phyloP scores from a whole-genome alignment of 1,140 invertebrate genomes.

The Aphelinus atriplicis region DNA sequence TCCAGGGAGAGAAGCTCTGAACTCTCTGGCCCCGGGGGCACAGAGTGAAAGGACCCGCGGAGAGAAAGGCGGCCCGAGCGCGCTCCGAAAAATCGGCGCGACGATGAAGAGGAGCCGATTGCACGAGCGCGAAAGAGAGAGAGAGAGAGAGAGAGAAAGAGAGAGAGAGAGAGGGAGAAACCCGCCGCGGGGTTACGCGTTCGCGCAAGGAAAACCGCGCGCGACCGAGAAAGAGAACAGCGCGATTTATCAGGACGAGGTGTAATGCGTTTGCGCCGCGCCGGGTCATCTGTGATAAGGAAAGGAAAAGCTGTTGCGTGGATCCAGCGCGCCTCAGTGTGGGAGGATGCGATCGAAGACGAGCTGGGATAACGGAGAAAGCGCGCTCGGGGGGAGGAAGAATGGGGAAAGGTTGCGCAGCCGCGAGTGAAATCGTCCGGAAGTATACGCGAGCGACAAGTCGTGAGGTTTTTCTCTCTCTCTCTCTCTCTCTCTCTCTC shows the following conservation, averaged over 20 bases:
- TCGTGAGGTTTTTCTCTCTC: neutral
- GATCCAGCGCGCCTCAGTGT: neutral
- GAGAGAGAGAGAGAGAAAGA: neutral
- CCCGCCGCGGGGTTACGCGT: too few species aligned
- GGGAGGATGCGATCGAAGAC: neutral
- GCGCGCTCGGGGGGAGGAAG: neutral
- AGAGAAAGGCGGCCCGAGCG: too few species aligned
- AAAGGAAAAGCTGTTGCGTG: conserved; percentile 36
- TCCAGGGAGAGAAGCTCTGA: conserved; percentile 47
- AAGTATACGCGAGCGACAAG: conserved; percentile 27
- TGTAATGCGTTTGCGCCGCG: conserved; percentile 21
- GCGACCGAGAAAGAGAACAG: neutral
- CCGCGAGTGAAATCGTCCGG: conserved; percentile 24
- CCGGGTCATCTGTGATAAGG: conserved; percentile 27
- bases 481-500: neutral
- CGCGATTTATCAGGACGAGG: neutral
- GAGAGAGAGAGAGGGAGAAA: too few species aligned
- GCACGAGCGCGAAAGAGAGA: neutral
- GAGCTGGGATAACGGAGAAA: conserved; percentile 13
- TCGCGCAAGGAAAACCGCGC: neutral
- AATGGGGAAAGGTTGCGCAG: neutral
- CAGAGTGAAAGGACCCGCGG: conserved; percentile 1
- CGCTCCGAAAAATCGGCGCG: conserved; percentile 20
- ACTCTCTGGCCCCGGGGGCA: conserved; percentile 33
- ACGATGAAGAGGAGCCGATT: conserved; percentile 20